Conservation (phyloP, 92 coral and sea anemone species). For the Phenganax stokvisi region DNA sequence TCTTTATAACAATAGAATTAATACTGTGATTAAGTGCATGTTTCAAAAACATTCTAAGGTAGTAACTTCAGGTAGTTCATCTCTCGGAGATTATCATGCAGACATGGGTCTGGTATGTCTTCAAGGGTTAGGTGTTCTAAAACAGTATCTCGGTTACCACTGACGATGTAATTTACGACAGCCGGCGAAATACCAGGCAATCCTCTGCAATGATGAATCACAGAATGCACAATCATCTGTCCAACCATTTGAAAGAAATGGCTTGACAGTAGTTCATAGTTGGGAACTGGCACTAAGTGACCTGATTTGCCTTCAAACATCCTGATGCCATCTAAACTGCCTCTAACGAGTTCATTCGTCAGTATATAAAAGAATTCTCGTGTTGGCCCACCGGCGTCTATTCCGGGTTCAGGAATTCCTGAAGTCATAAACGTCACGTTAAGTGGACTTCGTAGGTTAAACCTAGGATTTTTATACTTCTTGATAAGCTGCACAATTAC, state of each 20-base stretch:
- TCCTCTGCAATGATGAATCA: slow-evolving; percentile 43
- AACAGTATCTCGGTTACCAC: slow-evolving; percentile 41
- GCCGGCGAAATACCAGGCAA: slow-evolving; percentile 47
- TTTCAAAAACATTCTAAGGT: background rate
- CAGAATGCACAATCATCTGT: slow-evolving; percentile 44
- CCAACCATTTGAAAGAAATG: slow-evolving; percentile 39
- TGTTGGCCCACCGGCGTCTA: slow-evolving; percentile 52
- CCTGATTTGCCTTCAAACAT: slow-evolving; percentile 47
- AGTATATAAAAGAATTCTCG: slow-evolving; percentile 32
- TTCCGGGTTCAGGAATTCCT: slow-evolving; percentile 27
- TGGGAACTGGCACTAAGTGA: slow-evolving; percentile 37
- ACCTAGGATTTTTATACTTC: slow-evolving; percentile 17
- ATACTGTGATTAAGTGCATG: background rate
- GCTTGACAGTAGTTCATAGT: slow-evolving; percentile 16
- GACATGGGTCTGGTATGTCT: slow-evolving; percentile 51
- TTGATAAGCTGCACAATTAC: background rate
- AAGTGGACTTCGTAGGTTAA: background rate
- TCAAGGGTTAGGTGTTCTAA: slow-evolving; percentile 38
- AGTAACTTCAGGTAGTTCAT: background rate
- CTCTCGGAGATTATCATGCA: slow-evolving; percentile 22
- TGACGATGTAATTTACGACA: slow-evolving; percentile 33
- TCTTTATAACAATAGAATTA: background rate
- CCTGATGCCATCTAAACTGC: slow-evolving; percentile 37
- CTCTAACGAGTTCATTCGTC: slow-evolving; percentile 37
- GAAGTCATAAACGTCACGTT: slow-evolving; percentile 17